Percentiles rank a stretch among this genome's conserved stretches.
Evolutionary conservation across 2,888 invertebrate species (phyloP).

Genomic region (Drosophila sordidapex): DNA sequence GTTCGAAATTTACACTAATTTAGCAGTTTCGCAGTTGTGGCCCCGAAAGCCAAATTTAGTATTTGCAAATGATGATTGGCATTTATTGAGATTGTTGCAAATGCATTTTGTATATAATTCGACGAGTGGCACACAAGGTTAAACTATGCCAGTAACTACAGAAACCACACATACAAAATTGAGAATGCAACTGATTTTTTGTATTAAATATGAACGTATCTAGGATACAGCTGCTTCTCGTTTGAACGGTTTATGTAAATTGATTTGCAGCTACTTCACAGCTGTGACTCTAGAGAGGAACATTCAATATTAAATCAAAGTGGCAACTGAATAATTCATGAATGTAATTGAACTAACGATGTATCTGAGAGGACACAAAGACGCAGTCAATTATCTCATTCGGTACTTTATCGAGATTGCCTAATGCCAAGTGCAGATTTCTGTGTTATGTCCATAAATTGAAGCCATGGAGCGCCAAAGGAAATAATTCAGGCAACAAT

Average conservation of each 20-base stretch:
- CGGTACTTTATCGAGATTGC: not conserved
- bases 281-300: not conserved
- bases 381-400: constrained; percentile 30
- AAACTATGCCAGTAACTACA: not conserved
- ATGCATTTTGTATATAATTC: constrained; percentile 16
- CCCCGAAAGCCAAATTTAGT: constrained; percentile 27
- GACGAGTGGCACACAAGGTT: not conserved
- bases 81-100: constrained; percentile 16
- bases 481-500: constrained; percentile 30
- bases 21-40: constrained; percentile 7
- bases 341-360: not conserved
- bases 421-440: not conserved
- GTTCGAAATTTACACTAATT: constrained; percentile 1
- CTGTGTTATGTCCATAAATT: not conserved
- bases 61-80: constrained; percentile 31
- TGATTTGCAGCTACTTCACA: constrained; percentile 15
- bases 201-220: not conserved
- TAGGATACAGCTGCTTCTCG: constrained; percentile 14
- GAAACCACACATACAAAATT: not conserved
- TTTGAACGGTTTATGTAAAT: constrained; percentile 16
- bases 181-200: not conserved
- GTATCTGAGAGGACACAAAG: constrained; percentile 5
- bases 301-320: constrained; percentile 1
- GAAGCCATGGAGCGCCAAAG: not conserved
- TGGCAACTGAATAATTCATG: constrained; percentile 32